Percentiles rank a stretch among this genome's conserved stretches.
Evolutionary conservation across 2,113 vertebrate species (phyloP).

Genomic region (Seriola rivoliana): DNA sequence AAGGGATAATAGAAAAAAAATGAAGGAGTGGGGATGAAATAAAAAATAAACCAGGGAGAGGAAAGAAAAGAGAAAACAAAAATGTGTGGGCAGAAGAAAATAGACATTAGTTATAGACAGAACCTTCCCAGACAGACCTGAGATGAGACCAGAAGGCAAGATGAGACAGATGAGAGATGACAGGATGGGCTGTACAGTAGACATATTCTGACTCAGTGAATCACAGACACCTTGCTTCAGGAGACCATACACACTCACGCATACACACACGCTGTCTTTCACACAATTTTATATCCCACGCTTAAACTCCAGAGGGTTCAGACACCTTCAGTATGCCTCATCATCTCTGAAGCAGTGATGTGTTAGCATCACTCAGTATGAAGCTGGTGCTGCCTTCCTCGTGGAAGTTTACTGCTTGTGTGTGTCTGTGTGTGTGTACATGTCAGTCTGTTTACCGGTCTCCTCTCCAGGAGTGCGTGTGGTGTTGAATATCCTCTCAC

Average conservation of each 20-base stretch:
- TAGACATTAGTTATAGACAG: constrained; percentile 52
- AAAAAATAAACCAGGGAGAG: constrained; percentile 26
- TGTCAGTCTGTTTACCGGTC: constrained; percentile 82
- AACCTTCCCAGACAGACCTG: constrained; percentile 44
- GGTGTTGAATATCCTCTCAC: constrained; percentile 89
- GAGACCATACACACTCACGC: constrained; percentile 27
- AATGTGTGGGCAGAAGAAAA: constrained; percentile 60
- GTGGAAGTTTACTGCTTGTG: not conserved
- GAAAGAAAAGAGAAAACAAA: constrained; percentile 17
- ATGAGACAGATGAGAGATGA: constrained; percentile 56
- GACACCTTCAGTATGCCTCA: constrained; percentile 32
- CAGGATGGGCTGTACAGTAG: constrained; percentile 39
- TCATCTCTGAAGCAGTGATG: constrained; percentile 17
- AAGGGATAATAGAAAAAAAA: constrained; percentile 19
- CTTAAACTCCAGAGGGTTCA: constrained; percentile 29
- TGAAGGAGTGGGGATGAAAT: constrained; percentile 1
- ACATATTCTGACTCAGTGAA: constrained; percentile 53
- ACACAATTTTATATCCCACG: constrained; percentile 36
- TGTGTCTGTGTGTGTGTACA: constrained; percentile 38
- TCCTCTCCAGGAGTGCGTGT: constrained; percentile 88
- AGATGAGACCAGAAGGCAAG: constrained; percentile 45
- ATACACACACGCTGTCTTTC: not conserved
- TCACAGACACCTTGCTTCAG: constrained; percentile 33
- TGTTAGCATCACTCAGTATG: not conserved
- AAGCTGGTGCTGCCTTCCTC: not conserved